These are phyloP conservation scores for Ommatoiulus sabulosus DNA, from an alignment of 2,888 invertebrate species.

Conservation along the genomic window DNA sequence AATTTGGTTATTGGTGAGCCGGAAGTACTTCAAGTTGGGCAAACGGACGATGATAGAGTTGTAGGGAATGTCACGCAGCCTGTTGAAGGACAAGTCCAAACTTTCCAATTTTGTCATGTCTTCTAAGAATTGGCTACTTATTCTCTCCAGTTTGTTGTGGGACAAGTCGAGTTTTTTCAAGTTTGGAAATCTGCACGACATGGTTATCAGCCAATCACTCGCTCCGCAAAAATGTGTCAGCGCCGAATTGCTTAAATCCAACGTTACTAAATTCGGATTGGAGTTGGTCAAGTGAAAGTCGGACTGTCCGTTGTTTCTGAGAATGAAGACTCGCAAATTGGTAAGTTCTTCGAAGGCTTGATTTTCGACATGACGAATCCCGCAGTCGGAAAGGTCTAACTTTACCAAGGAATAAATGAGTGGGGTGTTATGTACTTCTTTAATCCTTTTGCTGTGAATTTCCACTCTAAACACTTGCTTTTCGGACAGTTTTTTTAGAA, in stretches of 20 bases:
- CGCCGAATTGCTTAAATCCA: too few relatives aligned
- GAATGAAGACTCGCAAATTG: too few relatives aligned
- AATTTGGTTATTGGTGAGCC: background rate
- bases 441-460: background rate
- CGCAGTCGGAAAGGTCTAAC: background rate
- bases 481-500: background rate
- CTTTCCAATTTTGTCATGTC: background rate
- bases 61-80: background rate
- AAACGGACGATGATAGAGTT: background rate
- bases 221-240: too few relatives aligned
- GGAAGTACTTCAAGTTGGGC: background rate
- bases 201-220: background rate
- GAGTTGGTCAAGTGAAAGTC: too few relatives aligned
- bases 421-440: background rate
- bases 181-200: background rate
- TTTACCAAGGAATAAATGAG: background rate
- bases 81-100: background rate
- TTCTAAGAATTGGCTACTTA: background rate
- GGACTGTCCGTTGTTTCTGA: too few relatives aligned
- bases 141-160: background rate
- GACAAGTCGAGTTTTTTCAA: background rate
- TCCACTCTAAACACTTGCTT: background rate
- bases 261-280: too few relatives aligned
- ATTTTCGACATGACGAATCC: background rate
- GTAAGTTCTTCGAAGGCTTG: background rate